These are phyloP conservation scores for Neoaliturus tenellus DNA, from an alignment of 2,888 invertebrate species.

Conservation along the genomic window DNA sequence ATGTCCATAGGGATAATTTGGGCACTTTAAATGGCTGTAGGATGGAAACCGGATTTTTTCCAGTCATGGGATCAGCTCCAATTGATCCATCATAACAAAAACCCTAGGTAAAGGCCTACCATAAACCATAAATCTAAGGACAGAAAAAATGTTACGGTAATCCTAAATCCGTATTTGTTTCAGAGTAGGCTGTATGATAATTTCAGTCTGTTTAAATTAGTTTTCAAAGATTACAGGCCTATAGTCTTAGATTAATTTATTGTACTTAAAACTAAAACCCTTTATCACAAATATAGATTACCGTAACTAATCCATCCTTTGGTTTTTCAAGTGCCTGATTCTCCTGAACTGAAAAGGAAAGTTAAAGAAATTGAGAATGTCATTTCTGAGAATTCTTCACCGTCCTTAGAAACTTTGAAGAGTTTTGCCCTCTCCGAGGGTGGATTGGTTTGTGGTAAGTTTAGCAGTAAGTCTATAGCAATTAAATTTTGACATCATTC, in stretches of 20 bases:
- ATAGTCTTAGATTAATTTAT: not conserved
- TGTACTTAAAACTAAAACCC: not conserved
- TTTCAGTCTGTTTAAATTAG: not conserved
- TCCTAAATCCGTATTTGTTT: no score
- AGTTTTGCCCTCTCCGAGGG: slow-evolving; percentile 79
- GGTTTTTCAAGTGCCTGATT: slow-evolving; percentile 75
- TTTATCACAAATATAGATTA: not conserved
- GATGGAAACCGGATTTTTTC: no score
- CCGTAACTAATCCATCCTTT: not conserved
- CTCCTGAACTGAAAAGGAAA: slow-evolving; percentile 79
- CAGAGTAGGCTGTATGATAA: no score
- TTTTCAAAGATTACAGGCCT: not conserved
- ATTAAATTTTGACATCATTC: no score
- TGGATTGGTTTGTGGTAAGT: slow-evolving; percentile 81
- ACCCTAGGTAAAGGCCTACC: no score
- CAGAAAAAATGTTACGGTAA: no score
- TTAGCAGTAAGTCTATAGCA: no score
- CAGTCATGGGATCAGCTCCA: no score
- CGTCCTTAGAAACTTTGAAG: slow-evolving; percentile 76
- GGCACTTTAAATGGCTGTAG: no score
- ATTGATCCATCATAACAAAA: no score
- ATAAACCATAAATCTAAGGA: no score
- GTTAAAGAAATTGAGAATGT: slow-evolving; percentile 75
- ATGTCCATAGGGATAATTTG: no score
- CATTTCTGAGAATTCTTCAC: slow-evolving; percentile 74